Conservation (phyloP, 1,140 invertebrate species). For the Magallana ariakensis region DNA sequence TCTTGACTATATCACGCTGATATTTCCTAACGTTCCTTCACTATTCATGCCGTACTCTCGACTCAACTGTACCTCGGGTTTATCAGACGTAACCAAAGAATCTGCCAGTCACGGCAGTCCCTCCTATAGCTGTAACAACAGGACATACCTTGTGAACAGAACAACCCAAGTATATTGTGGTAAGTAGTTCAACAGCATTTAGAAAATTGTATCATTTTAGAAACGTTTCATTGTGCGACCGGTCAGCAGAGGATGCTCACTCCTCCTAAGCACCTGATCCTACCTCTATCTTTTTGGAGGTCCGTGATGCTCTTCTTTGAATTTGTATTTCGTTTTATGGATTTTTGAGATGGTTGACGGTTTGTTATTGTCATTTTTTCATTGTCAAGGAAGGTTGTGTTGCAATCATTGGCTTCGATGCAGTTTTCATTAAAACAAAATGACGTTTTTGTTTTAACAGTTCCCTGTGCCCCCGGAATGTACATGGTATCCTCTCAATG, state of each 20-base stretch:
- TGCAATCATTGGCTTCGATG: too few relatives aligned
- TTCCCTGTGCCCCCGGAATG: slow-evolving; percentile 7
- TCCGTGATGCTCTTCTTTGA: too few relatives aligned
- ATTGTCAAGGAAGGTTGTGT: too few relatives aligned
- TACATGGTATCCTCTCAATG: slow-evolving; percentile 2
- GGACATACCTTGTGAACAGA: neutral
- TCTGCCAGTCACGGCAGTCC: neutral
- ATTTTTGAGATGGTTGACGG: too few relatives aligned
- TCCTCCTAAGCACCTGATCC: too few relatives aligned
- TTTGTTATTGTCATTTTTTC: too few relatives aligned
- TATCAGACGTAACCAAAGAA: neutral
- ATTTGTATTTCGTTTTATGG: too few relatives aligned
- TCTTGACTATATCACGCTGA: neutral
- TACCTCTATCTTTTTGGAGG: too few relatives aligned
- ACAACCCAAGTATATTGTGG: neutral
- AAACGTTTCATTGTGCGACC: neutral
- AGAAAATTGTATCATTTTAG: neutral
- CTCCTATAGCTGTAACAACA: neutral
- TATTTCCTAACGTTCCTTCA: neutral
- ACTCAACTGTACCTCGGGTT: neutral
- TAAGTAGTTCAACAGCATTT: neutral
- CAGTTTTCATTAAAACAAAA: too few relatives aligned
- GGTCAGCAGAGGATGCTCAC: too few relatives aligned
- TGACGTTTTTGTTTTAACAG: neutral
- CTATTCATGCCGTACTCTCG: neutral